Conservation (phyloP, 2,797 vertebrate species). For the Octomys mimax region DNA sequence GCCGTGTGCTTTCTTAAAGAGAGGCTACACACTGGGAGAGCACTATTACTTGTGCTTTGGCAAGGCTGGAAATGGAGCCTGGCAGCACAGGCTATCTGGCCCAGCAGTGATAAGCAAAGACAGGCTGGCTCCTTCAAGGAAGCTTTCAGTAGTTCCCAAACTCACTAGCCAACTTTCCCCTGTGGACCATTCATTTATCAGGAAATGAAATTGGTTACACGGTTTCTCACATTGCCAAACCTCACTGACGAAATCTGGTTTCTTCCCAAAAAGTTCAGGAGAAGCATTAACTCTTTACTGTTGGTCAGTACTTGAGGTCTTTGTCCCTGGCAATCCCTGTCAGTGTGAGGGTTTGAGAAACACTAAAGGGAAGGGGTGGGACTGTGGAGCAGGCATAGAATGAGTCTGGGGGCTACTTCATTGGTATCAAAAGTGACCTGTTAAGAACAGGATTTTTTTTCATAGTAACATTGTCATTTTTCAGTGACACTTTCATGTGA, state of each 20-base stretch:
- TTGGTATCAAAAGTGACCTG: background rate
- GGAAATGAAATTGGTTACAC: slow-evolving; percentile 92
- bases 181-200: slow-evolving; percentile 90
- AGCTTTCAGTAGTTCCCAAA: slow-evolving; percentile 71
- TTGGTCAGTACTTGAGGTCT: slow-evolving; percentile 22
- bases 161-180: slow-evolving; percentile 89
- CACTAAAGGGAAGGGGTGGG: background rate
- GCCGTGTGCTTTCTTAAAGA: slow-evolving; percentile 58
- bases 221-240: slow-evolving; percentile 89
- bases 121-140: slow-evolving; percentile 89
- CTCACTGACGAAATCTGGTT: slow-evolving; percentile 88
- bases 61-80: slow-evolving; percentile 87
- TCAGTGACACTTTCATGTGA: slow-evolving; percentile 30
- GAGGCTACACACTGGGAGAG: background rate
- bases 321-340: background rate
- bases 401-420: background rate
- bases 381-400: background rate
- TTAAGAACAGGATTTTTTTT: background rate
- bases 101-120: slow-evolving; percentile 94
- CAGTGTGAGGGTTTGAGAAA: background rate
- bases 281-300: slow-evolving; percentile 84
- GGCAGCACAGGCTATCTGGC: slow-evolving; percentile 90
- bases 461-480: slow-evolving; percentile 29
- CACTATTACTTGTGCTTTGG: slow-evolving; percentile 30
- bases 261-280: slow-evolving; percentile 82